These are phyloP conservation scores for Agrochola lota DNA, from an alignment of 2,888 invertebrate genomes.

Conservation along the genomic window DNA sequence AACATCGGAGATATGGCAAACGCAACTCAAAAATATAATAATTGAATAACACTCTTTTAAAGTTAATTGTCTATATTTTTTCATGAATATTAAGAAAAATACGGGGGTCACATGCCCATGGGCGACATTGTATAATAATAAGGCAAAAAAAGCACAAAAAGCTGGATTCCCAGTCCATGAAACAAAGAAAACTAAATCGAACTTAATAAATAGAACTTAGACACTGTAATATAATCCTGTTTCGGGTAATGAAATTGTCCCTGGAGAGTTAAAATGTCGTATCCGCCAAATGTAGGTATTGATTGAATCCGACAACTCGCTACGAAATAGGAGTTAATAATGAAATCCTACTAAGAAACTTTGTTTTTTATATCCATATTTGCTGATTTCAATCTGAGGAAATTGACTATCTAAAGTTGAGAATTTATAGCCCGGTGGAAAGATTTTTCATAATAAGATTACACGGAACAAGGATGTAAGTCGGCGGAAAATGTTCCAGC, in stretches of 20 bases:
- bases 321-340: slow-evolving; percentile 37
- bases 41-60: too few relatives aligned
- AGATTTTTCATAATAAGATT: slow-evolving; percentile 47
- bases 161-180: slow-evolving; percentile 22
- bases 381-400: slow-evolving; percentile 32
- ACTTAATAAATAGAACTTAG: slow-evolving; percentile 63
- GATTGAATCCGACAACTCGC: slow-evolving; percentile 54
- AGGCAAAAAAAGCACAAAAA: background rate
- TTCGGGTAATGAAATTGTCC: slow-evolving; percentile 62
- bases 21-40: too few relatives aligned
- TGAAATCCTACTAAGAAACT: slow-evolving; percentile 24
- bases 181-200: slow-evolving; percentile 60
- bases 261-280: slow-evolving; percentile 53
- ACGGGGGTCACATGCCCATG: too few relatives aligned
- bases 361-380: slow-evolving; percentile 18
- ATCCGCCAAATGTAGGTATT: slow-evolving; percentile 56
- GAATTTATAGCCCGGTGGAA: slow-evolving; percentile 17
- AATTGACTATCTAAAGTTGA: slow-evolving; percentile 33
- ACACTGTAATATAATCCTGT: slow-evolving; percentile 62
- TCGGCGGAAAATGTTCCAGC: slow-evolving; percentile 37
- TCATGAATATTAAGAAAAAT: too few relatives aligned
- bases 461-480: slow-evolving; percentile 31
- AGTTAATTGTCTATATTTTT: too few relatives aligned
- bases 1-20: too few relatives aligned
- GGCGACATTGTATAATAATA: too few relatives aligned